Conservation (phyloP, 2,113 vertebrate genomes). For the Podocnemis expansa region DNA sequence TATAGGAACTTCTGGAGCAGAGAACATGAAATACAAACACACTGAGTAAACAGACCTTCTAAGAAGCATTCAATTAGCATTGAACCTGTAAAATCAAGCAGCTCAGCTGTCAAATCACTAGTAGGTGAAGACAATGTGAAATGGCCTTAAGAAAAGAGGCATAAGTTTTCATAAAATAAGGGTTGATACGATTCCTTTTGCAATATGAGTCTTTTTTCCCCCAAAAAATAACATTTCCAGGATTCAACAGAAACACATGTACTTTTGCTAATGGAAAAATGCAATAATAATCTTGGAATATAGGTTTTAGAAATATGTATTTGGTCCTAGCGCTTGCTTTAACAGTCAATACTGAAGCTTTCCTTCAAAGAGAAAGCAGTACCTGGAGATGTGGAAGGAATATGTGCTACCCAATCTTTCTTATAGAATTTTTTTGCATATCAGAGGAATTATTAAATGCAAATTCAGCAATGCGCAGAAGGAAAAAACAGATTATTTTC, state of each 20-base stretch:
- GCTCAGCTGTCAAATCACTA: slow-evolving; percentile 67
- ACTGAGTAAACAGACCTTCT: slow-evolving; percentile 46
- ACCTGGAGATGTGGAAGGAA: slow-evolving; percentile 25
- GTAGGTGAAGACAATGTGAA: slow-evolving; percentile 59
- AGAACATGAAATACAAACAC: slow-evolving; percentile 14
- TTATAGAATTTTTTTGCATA: not conserved
- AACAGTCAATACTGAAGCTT: slow-evolving; percentile 65
- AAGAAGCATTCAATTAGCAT: slow-evolving; percentile 44
- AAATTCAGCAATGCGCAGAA: slow-evolving; percentile 66
- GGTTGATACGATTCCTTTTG: slow-evolving; percentile 64
- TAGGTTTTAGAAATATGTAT: slow-evolving; percentile 73
- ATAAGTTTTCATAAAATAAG: slow-evolving; percentile 43
- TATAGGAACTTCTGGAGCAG: not conserved
- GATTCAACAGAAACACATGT: slow-evolving; percentile 77
- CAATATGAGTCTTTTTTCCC: slow-evolving; percentile 38
- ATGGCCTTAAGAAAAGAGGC: slow-evolving; percentile 59
- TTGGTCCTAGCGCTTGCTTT: slow-evolving; percentile 52
- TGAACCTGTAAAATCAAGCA: slow-evolving; percentile 60
- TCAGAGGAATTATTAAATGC: slow-evolving; percentile 76
- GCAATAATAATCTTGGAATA: slow-evolving; percentile 78
- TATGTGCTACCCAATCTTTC: slow-evolving; percentile 23
- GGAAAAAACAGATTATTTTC: slow-evolving; percentile 67
- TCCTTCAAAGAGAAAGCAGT: slow-evolving; percentile 57
- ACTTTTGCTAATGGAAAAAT: slow-evolving; percentile 79
- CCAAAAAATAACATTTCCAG: slow-evolving; percentile 69